Conservation (phyloP, 2,888 invertebrate genomes). For the Caenorhabditis sulstoni region DNA sequence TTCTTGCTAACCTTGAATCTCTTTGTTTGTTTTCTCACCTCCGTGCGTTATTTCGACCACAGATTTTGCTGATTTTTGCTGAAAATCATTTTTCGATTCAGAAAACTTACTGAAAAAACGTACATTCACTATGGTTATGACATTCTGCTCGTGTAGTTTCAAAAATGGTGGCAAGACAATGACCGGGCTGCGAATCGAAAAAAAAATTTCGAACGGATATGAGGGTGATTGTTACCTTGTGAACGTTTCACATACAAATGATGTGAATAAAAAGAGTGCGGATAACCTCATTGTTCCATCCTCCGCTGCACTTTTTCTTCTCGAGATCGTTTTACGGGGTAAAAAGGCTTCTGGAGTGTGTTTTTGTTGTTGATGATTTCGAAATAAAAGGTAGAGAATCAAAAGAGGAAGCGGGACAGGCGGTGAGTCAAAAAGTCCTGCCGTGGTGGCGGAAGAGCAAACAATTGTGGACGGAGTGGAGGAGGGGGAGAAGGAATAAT, state of each 20-base stretch:
- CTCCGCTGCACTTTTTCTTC: slow-evolving; percentile 25
- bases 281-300: slow-evolving; percentile 52
- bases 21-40: slow-evolving; percentile 47
- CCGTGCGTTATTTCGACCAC: slow-evolving; percentile 43
- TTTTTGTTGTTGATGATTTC: slow-evolving; percentile 27
- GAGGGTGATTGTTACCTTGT: slow-evolving; percentile 13
- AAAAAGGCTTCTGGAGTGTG: not conserved
- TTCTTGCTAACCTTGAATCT: slow-evolving; percentile 37
- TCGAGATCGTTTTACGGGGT: slow-evolving; percentile 35
- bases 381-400: slow-evolving; percentile 32
- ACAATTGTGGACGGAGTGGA: slow-evolving; percentile 44
- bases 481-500: slow-evolving; percentile 50
- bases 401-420: slow-evolving; percentile 47
- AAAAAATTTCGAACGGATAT: not conserved
- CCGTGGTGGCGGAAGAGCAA: slow-evolving; percentile 48
- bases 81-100: not conserved
- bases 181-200: slow-evolving; percentile 48
- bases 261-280: slow-evolving; percentile 24
- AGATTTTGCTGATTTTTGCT: slow-evolving; percentile 48
- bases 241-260: slow-evolving; percentile 11
- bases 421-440: slow-evolving; percentile 34
- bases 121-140: slow-evolving; percentile 48
- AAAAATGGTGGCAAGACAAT: slow-evolving; percentile 56
- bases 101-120: slow-evolving; percentile 5
- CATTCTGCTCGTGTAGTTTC: slow-evolving; percentile 50